phyloP scores from a whole-genome alignment of 2,113 vertebrate species.

The cattle (Bos taurus) region DNA sequence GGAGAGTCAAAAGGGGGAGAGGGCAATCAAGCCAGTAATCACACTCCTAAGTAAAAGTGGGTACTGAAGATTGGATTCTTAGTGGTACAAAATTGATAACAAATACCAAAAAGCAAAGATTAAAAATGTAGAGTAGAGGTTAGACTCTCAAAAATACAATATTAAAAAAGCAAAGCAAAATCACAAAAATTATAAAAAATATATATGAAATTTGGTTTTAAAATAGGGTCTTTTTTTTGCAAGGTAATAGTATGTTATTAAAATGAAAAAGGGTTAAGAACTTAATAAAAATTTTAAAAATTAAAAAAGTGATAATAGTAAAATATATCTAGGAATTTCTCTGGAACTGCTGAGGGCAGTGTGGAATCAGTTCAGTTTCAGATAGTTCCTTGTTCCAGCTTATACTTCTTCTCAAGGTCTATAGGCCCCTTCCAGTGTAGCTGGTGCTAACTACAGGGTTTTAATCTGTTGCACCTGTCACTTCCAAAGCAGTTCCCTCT shows the following conservation, averaged over 20 bases:
- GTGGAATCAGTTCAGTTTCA: neutral
- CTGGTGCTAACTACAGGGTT: neutral
- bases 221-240: neutral
- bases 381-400: neutral
- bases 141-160: neutral
- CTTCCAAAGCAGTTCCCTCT: neutral
- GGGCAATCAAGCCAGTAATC: neutral
- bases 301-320: neutral
- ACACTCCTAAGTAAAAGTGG: neutral
- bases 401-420: neutral
- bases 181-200: neutral
- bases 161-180: neutral
- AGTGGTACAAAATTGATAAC: neutral
- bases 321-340: neutral
- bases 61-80: neutral
- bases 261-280: neutral
- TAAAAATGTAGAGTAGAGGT: neutral
- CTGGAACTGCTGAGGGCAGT: neutral
- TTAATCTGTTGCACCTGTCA: neutral
- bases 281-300: neutral
- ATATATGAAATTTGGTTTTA: neutral
- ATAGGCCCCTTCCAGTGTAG: neutral
- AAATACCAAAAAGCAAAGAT: neutral
- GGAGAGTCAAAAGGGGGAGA: neutral
- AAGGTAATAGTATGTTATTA: neutral